phyloP scores from a whole-genome alignment of 2,113 vertebrate species.

The Eclectus roratus region DNA sequence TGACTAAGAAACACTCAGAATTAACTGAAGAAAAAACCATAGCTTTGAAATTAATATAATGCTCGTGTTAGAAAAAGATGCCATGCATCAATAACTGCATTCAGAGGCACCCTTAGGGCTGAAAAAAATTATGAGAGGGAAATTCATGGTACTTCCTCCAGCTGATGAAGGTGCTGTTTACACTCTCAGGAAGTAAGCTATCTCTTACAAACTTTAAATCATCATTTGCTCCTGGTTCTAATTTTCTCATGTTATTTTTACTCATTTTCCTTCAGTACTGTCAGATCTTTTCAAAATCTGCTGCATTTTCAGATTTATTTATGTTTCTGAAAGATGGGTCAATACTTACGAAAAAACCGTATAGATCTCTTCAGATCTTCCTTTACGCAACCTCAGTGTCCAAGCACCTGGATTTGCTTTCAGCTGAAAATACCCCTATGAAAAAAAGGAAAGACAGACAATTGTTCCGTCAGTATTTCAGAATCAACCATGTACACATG shows the following conservation, averaged over 20 bases:
- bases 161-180: neutral
- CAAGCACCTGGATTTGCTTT: constrained; percentile 97
- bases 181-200: neutral
- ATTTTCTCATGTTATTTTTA: neutral
- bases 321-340: neutral
- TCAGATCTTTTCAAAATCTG: neutral
- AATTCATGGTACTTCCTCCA: neutral
- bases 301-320: neutral
- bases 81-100: neutral
- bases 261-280: neutral
- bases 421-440: constrained; percentile 95
- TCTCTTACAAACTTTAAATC: neutral
- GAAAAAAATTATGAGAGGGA: neutral
- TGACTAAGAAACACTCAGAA: neutral
- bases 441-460: neutral
- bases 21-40: neutral
- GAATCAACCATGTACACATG: neutral
- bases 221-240: neutral
- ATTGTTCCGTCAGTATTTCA: neutral
- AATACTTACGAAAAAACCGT: constrained; percentile 87
- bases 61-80: neutral
- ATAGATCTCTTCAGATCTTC: constrained; percentile 93
- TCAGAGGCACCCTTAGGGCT: neutral
- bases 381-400: constrained; percentile 88
- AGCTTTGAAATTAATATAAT: neutral